Evolutionary conservation across 2,888 invertebrate species (phyloP).

Genomic region (Drosophila fungiperda): DNA sequence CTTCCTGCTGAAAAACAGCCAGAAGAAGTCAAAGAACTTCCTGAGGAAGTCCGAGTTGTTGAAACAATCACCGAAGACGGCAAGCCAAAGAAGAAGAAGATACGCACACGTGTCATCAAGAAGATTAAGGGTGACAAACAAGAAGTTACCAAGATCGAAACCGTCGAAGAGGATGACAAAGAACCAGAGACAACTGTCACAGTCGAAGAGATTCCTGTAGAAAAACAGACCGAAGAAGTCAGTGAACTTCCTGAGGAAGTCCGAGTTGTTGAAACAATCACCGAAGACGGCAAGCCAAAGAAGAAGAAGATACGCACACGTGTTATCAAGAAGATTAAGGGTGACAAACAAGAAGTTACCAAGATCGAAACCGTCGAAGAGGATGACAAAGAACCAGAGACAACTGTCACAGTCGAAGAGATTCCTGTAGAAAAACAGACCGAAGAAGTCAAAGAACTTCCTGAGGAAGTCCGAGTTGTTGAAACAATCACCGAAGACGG

Average conservation of each 20-base stretch:
- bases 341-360: slow-evolving; percentile 39
- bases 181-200: slow-evolving; percentile 11
- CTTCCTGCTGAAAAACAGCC: slow-evolving; percentile 12
- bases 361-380: slow-evolving; percentile 40
- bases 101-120: slow-evolving; percentile 24
- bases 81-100: slow-evolving; percentile 23
- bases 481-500: slow-evolving; percentile 39
- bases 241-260: slow-evolving; percentile 31
- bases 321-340: slow-evolving; percentile 44
- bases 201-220: background rate
- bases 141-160: slow-evolving; percentile 29
- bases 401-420: slow-evolving; percentile 36
- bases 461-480: slow-evolving; percentile 35
- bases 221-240: slow-evolving; percentile 18
- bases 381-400: slow-evolving; percentile 37
- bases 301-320: slow-evolving; percentile 46
- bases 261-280: slow-evolving; percentile 18
- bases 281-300: slow-evolving; percentile 32
- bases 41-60: slow-evolving; percentile 18
- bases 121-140: slow-evolving; percentile 25
- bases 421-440: slow-evolving; percentile 12
- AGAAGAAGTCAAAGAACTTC: slow-evolving; percentile 18
- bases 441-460: slow-evolving; percentile 30
- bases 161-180: slow-evolving; percentile 23
- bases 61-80: slow-evolving; percentile 17